Percentiles rank a stretch among this genome's conserved stretches.
Conservation (phyloP, 2,113 vertebrate species). For the Catharus fuscescens region DNA sequence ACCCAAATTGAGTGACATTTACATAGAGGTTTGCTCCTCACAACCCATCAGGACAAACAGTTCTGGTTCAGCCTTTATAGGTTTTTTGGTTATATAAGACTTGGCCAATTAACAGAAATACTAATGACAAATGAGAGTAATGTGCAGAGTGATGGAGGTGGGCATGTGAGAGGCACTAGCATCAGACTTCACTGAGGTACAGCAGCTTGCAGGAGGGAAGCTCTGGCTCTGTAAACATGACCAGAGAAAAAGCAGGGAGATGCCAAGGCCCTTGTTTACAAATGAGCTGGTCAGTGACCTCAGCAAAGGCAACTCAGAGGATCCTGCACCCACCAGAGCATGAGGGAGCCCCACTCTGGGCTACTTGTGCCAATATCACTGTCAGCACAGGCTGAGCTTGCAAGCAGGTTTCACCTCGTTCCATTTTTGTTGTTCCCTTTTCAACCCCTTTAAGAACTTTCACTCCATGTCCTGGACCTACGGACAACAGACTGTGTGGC, state of each 20-base stretch:
- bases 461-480: neutral
- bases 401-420: neutral
- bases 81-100: neutral
- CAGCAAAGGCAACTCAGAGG: neutral
- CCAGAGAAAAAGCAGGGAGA: neutral
- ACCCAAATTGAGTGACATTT: neutral
- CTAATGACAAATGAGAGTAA: neutral
- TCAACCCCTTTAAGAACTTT: neutral
- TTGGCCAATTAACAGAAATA: neutral
- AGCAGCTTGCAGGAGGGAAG: neutral
- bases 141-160: neutral
- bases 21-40: neutral
- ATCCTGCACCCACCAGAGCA: neutral
- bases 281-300: neutral
- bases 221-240: neutral
- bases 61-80: neutral
- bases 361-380: neutral
- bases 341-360: neutral
- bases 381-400: neutral
- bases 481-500: neutral
- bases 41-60: neutral
- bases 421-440: neutral
- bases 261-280: neutral
- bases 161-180: neutral
- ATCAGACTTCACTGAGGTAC: neutral